Conservation (phyloP, 2,888 invertebrate species). For the Cepaea hortensis region DNA sequence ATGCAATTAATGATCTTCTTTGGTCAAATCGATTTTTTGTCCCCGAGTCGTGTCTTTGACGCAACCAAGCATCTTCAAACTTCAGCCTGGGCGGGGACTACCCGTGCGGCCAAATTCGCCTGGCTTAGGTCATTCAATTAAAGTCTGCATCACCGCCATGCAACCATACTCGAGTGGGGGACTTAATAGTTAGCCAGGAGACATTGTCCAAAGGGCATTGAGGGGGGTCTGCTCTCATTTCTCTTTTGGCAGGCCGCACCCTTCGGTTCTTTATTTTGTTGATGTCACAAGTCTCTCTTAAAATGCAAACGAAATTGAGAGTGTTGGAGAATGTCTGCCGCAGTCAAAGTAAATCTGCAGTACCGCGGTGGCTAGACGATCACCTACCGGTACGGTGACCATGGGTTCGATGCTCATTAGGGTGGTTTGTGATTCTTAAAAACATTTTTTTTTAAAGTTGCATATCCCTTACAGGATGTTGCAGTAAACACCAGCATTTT, state of each 20-base stretch:
- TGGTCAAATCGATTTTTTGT: constrained; percentile 41
- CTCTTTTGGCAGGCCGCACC: background rate
- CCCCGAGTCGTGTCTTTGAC: constrained; percentile 25
- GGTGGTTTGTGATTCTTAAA: too few relatives aligned
- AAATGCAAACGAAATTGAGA: too few relatives aligned
- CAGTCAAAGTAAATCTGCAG: too few relatives aligned
- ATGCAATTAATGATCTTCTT: constrained; percentile 46
- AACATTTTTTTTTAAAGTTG: too few relatives aligned
- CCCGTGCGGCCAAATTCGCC: background rate
- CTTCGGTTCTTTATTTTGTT: too few relatives aligned
- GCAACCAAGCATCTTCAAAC: constrained; percentile 27
- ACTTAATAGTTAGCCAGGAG: background rate
- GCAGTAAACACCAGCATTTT: too few relatives aligned
- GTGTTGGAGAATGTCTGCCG: too few relatives aligned
- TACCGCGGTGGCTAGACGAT: too few relatives aligned
- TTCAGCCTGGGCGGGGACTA: background rate
- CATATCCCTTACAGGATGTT: too few relatives aligned
- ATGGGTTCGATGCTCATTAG: too few relatives aligned
- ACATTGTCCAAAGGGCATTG: constrained; percentile 20
- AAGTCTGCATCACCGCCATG: constrained; percentile 37
- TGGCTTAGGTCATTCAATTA: constrained; percentile 42
- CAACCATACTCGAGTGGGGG: constrained; percentile 13
- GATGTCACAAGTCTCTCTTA: too few relatives aligned
- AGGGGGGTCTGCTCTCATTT: background rate
- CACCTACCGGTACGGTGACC: too few relatives aligned